Evolutionary conservation across 2,113 vertebrate species (phyloP).

Genomic region (Onychostruthus taczanowskii): DNA sequence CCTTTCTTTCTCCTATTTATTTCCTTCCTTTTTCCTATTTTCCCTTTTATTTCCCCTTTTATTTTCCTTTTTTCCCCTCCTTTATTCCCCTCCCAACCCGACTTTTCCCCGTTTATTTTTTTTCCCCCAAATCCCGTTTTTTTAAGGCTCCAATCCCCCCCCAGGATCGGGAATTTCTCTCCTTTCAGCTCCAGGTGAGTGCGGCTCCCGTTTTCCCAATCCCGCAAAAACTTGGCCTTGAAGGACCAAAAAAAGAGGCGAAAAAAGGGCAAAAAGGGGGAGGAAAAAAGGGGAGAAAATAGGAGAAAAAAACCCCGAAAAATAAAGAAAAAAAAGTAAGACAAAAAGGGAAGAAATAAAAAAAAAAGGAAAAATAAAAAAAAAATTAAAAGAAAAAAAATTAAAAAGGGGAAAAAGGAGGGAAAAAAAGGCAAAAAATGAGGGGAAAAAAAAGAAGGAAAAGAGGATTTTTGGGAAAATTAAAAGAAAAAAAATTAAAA

Average conservation of each 20-base stretch:
- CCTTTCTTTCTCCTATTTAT: fast-evolving
- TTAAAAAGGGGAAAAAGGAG: no score
- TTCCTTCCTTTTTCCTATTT: not conserved
- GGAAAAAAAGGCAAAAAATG: no score
- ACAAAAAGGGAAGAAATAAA: no score
- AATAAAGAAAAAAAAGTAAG: no score
- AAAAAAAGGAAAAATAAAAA: no score
- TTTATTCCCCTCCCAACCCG: not conserved
- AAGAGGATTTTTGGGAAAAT: no score
- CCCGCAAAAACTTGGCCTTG: not conserved
- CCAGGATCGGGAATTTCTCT: not conserved
- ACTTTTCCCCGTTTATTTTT: no score
- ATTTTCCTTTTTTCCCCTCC: not conserved
- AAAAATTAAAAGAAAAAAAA: no score
- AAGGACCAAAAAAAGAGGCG: not conserved
- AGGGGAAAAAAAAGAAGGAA: fast-evolving
- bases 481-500: no score
- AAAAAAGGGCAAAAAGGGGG: no score
- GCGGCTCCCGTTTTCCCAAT: not conserved
- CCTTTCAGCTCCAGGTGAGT: not conserved
- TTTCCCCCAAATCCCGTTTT: fast-evolving
- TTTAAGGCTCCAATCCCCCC: not conserved
- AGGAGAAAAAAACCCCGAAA: no score
- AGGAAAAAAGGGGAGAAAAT: fast-evolving
- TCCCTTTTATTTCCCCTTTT: not conserved